Percentiles rank a stretch among this genome's conserved stretches.
phyloP scores from a whole-genome alignment of 1,140 invertebrate genomes.

The Aricia agestis region DNA sequence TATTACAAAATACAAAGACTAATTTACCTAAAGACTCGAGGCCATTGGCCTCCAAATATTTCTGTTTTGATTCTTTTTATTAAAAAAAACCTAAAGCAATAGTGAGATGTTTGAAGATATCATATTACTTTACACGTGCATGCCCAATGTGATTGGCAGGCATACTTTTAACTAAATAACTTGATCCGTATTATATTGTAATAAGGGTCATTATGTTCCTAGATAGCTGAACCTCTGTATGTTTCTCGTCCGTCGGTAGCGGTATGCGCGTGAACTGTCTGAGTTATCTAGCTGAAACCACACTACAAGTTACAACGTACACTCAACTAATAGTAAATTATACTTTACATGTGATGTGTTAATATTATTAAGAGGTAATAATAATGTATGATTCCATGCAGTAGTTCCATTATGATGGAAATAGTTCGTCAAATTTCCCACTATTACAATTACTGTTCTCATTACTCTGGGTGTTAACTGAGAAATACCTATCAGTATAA shows the following conservation, averaged over 20 bases:
- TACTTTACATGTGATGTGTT: neutral
- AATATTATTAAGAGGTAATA: too few species aligned
- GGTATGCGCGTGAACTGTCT: slow-evolving; percentile 53
- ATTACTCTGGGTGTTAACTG: too few species aligned
- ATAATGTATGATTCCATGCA: too few species aligned
- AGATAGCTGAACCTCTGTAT: slow-evolving; percentile 7
- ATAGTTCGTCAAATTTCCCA: too few species aligned
- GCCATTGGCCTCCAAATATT: neutral
- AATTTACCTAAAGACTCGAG: neutral
- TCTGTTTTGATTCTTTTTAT: neutral
- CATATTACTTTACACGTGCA: slow-evolving; percentile 37
- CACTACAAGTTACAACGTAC: slow-evolving; percentile 34
- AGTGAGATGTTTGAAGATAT: slow-evolving; percentile 24
- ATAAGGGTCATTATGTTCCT: slow-evolving; percentile 21
- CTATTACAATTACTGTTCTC: too few species aligned
- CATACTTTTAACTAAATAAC: slow-evolving; percentile 24
- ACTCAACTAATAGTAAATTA: neutral
- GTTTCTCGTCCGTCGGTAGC: slow-evolving; percentile 36
- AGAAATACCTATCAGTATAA: too few species aligned
- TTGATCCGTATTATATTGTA: slow-evolving; percentile 15
- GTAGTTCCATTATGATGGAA: too few species aligned
- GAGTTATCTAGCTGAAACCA: slow-evolving; percentile 42
- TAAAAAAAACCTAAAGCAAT: neutral
- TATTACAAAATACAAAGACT: too few species aligned
- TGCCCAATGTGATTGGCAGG: slow-evolving; percentile 47